phyloP scores from a whole-genome alignment of 2,113 vertebrate genomes.

The Erinaceus europaeus region DNA sequence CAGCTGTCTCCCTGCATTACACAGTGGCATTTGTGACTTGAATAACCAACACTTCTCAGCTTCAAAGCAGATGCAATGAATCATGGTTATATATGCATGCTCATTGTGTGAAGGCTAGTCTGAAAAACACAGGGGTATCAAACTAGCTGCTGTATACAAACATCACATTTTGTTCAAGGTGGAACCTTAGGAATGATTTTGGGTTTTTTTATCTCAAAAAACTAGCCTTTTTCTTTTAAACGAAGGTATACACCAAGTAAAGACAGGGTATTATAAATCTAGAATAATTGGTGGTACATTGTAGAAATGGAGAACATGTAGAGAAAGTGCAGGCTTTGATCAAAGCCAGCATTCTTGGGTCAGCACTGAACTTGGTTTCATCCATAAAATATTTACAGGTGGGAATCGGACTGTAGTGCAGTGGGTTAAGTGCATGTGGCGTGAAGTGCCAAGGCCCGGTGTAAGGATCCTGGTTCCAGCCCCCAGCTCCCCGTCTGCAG shows the following conservation, averaged over 20 bases:
- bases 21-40: constrained; percentile 75
- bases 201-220: constrained; percentile 83
- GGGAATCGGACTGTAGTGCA: too few species aligned
- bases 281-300: constrained; percentile 70
- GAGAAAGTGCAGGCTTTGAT: constrained; percentile 69
- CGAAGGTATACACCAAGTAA: constrained; percentile 68
- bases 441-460: too few species aligned
- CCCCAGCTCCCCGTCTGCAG: too few species aligned
- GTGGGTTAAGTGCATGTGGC: too few species aligned
- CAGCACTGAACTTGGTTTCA: constrained; percentile 76
- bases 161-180: constrained; percentile 66
- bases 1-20: constrained; percentile 68
- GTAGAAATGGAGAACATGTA: constrained; percentile 58
- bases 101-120: constrained; percentile 80
- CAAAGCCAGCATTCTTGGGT: constrained; percentile 71
- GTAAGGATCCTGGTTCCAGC: too few species aligned
- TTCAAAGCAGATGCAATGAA: constrained; percentile 68
- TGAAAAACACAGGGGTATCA: constrained; percentile 57
- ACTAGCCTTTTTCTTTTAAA: constrained; percentile 67
- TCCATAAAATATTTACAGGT: constrained; percentile 79
- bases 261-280: constrained; percentile 76
- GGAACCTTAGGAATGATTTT: constrained; percentile 80
- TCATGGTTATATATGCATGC: constrained; percentile 80
- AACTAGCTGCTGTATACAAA: constrained; percentile 75
- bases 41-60: constrained; percentile 74